Evolutionary conservation across 1,140 invertebrate genomes (phyloP), one percentile per base, ranked within the genome.

Genomic region (Psix sp.): DNA sequence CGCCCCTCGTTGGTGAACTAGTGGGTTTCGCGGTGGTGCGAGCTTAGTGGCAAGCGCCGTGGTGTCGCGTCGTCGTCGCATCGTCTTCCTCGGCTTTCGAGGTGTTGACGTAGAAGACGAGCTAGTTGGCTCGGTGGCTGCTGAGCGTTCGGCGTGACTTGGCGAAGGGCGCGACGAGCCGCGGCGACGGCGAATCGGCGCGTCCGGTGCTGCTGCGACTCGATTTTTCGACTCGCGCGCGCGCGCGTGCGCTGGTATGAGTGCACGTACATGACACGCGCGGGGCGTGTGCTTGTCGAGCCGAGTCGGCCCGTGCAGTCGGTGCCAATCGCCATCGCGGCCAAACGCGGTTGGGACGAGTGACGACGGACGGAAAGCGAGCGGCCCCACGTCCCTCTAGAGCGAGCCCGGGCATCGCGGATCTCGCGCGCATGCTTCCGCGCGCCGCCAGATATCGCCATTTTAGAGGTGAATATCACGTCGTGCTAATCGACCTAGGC

Each of bases 401-500:
- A n/a, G 66, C 66, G 54, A 45, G 43, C 48, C 49, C 52, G 63
- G n/a, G n/a, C n/a, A n/a, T n/a, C n/a, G n/a, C n/a, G n/a, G n/a
- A n/a, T n/a, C 66, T 59, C 77, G 75, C 81, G 83, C 82, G 82
- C 81, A 82, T 82, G 82, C 76, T 72, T 82, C 78, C 66, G 72
- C 72, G 75, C 76, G 79, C 77, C 67, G 59, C 45, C 6, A 56
- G 42, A 62, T 71, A 80, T 84, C 84, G 84, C 84, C 84, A 85
- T 85, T 85, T 85, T 85, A 81, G 81, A 83, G 84, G 84, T 84
- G 82, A 84, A 82, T 82, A 83, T 60, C 51, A 77, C 70, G 75
- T 80, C 48, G 48, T 24, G 35, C 54, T 59, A 51, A 51, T 51
- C 48, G 48, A 51, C 48, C 48, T 51, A 42, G 51, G 51, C 51